A percentile compares a stretch with the other conserved stretches of the same genome.
These are phyloP conservation scores for Zosterops japonicus DNA, from an alignment of 2,113 vertebrate species.

Conservation along the genomic window DNA sequence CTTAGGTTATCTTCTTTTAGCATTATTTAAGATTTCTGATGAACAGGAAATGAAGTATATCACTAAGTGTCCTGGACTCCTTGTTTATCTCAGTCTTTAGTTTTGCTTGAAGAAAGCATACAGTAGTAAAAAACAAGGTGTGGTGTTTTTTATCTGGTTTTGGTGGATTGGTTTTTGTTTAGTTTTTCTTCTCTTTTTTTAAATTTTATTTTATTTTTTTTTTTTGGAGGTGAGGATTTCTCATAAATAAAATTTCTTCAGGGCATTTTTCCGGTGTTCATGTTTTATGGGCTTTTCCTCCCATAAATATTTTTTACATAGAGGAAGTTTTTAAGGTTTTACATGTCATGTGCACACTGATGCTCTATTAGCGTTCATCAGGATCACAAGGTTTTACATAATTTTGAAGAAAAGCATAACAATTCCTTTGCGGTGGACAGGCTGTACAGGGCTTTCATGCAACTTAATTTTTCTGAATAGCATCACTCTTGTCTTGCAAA, in stretches of 20 bases:
- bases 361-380: not conserved
- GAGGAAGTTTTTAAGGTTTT: not conserved
- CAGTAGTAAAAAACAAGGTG: not conserved
- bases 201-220: not conserved
- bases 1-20: not conserved
- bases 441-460: not conserved
- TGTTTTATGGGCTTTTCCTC: not conserved
- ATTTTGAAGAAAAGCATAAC: not conserved
- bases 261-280: fast-evolving
- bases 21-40: not conserved
- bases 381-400: not conserved
- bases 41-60: not conserved
- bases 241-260: not conserved
- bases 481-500: not conserved
- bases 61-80: not conserved
- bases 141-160: not conserved
- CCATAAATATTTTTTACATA: not conserved
- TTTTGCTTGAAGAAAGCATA: not conserved
- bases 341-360: not conserved
- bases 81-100: not conserved
- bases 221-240: not conserved
- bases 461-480: not conserved
- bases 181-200: not conserved
- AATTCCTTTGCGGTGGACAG: not conserved
- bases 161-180: not conserved